Evolutionary conservation across 2,888 invertebrate genomes (phyloP), one percentile per base, ranked within the genome.

Genomic region (Mythimna vitellina): DNA sequence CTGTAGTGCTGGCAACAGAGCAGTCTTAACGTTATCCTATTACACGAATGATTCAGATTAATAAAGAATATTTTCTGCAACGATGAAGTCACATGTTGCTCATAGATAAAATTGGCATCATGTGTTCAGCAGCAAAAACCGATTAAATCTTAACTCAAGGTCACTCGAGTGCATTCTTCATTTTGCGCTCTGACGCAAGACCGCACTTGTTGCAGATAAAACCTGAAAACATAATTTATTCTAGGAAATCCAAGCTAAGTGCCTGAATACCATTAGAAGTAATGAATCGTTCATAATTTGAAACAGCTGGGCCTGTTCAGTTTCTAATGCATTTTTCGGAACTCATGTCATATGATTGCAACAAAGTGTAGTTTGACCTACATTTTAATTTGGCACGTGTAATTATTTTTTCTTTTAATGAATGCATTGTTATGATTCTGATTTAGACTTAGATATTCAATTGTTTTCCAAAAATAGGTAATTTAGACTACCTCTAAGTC

Each of bases 41-140:
- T 69, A 68, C 61, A 69, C 25, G 38, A 63, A 66, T 77, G 76
- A 86, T 86, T 77, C 77, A 80, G 81, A 74, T 80, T 75, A 81
- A 80, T 83, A 84, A 77, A 81, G 77, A 82, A 70, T 73, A 78
- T 76, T 81, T 77, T 76, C 78, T 76, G 81, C 76, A 84, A 77
- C 56, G 87, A 88, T 87, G 88, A 88, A 85, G 81, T 87, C 87
- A 86, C 58, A 65, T 67, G 56, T 87, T 86, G 76, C 78, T 89
- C 89, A 88, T 70, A 80, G 80, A 83, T 83, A 80, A 82, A 89
- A 85, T 87, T 87, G 84, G 86, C 82, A 85, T 70, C 75, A 73
- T 76, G 73, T 76, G 74, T 74, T 67, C 61, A 77, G 58, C 65
- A 80, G 75, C 69, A 80, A 75, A 72, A 80, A 74, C 64, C 70